Conservation (phyloP, 2,113 vertebrate species). For the Carassius auratus region DNA sequence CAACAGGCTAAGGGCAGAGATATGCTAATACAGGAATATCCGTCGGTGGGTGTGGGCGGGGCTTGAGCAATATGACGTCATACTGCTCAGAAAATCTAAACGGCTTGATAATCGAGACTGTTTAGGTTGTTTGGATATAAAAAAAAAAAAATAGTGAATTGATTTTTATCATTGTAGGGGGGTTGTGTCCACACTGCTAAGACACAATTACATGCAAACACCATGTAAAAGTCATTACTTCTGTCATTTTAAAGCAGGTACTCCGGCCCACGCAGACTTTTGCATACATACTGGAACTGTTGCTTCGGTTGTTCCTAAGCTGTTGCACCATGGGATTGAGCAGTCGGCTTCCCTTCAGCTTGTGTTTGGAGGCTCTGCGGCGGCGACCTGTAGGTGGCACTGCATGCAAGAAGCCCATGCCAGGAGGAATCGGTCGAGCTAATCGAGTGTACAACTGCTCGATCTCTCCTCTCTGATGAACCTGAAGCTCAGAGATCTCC, state of each 20-base stretch:
- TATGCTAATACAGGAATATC: too few species aligned
- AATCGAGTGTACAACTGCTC: conserved; percentile 87
- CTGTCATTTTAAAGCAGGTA: neutral
- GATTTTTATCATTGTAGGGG: too few species aligned
- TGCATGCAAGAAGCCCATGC: conserved; percentile 84
- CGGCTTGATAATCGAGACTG: too few species aligned
- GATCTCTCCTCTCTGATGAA: conserved; percentile 91
- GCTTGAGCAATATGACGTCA: too few species aligned
- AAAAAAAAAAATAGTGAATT: too few species aligned
- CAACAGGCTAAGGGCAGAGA: too few species aligned
- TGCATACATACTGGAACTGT: conserved; percentile 61
- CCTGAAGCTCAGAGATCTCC: conserved; percentile 95
- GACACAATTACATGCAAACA: too few species aligned
- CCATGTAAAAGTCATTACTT: neutral
- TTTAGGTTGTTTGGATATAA: too few species aligned
- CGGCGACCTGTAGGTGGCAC: conserved; percentile 85
- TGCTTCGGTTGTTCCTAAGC: conserved; percentile 76
- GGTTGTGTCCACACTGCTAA: too few species aligned
- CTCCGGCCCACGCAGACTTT: conserved; percentile 46
- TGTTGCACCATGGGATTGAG: conserved; percentile 94
- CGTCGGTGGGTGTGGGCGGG: too few species aligned
- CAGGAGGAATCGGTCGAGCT: conserved; percentile 88
- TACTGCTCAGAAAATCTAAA: too few species aligned
- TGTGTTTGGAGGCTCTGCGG: conserved; percentile 88
- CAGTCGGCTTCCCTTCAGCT: conserved; percentile 89